Evolutionary conservation across 2,113 vertebrate species (phyloP), one percentile per base, ranked within the genome.

Genomic region (Neoarius graeffei): DNA sequence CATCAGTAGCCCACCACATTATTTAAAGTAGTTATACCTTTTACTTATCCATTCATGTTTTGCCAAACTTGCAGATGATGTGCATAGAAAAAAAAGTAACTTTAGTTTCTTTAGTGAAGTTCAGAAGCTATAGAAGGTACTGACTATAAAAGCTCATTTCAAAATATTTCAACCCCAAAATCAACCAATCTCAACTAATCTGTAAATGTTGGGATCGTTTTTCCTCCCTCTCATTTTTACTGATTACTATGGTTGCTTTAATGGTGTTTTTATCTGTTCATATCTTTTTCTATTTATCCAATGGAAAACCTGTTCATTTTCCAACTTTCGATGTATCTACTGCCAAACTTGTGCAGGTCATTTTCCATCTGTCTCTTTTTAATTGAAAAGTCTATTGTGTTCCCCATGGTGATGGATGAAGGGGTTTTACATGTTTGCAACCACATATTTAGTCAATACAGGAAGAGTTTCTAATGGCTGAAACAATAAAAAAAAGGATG

Each of bases 291-390:
- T 23, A 23, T 62, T 66, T 6, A 66, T 25, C 9, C 64, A 66
- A 3, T 66, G 64, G 25, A 57, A 73, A 73, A 73, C 2, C 35
- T 20, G 35, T 73, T 42, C 20, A 76, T 17, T 27, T 73, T n/a
- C 5, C 10, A 52, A 13, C 3, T 13, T 77, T 52, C 42, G 23
- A 25, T 25, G 20, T 52, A 52, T 52, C 74, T 52, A 77, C 9
- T 14, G 48, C 20, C 48, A 52, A 50, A 76, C 73, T 50, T 76
- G 73, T 50, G 15, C 73, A 13, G 73, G 20, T 77, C 73, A 77
- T 52, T 77, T 77, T 77, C 48, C 73, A 77, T 42, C 67, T 71
- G 67, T 17, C 67, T 71, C 67, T 74, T 69, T 42, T 48, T 73
- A 42, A 23, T 23, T 50, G 42, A 50, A 50, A 50, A 1, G 42